Base-by-base conservation (phyloP, 2,797 vertebrate genomes). In the Morelia viridis region DNA sequence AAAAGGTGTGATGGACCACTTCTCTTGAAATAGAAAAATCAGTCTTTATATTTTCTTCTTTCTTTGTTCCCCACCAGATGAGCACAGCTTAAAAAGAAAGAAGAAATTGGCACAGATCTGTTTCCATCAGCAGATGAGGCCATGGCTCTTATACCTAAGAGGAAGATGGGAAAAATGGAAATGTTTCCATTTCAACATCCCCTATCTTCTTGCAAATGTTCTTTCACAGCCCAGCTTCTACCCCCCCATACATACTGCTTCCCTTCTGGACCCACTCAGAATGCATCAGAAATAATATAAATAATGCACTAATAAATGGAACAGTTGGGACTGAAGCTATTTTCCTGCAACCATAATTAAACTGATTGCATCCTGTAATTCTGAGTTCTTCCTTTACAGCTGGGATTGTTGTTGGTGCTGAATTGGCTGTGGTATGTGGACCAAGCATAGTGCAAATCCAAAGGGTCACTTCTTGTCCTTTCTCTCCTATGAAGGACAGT, bases 21-120 rank as follows among this genome's bases (percentile, higher is more conserved):
- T 93, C 89, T 90, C 50, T 95, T 94, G 91, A 89, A 96, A 95
- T 94, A 91, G 94, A 91, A 93, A 93, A 91, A 92, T 94, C 93
- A 94, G 87, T 95, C 65, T 92, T 93, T 93, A 92, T 95, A 65
- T 95, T 93, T 93, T 92, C n/a, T 90, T 50, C 1, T 50, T 93
- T 93, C 84, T 91, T 94, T 83, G 46, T 64, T 87, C 91, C 57
- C 5, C 19, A 60, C 26, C 92, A 24, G 56, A 93, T n/a, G 15
- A 64, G 93, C 65, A 64, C n/a, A 92, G 93, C 87, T 87, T 60
- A 58, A 26, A 76, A 57, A 58, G 22, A 56, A 53, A 84, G 1
- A 26, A 84, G 12, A 53, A 84, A 84, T 6, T 1, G 2, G 22
- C 22, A 26, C 11, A 15, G 26, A 58, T 22, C 28, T 56, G 19